Evolutionary conservation across 2,113 vertebrate species (phyloP).

Genomic region (Pongo pygmaeus): DNA sequence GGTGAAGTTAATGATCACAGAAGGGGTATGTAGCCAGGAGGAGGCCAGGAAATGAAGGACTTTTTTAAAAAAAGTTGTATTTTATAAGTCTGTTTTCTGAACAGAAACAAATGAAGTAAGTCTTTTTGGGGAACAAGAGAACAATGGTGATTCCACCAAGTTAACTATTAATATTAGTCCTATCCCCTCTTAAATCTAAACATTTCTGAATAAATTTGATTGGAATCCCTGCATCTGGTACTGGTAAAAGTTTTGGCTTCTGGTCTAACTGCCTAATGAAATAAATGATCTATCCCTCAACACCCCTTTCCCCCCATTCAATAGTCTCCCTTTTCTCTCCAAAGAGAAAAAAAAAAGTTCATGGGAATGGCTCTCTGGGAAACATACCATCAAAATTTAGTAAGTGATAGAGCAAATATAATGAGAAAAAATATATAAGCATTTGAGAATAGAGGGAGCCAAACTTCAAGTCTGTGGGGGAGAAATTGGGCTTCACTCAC

Average conservation of each 20-base stretch:
- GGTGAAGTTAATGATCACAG: not conserved
- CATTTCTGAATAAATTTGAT: not conserved
- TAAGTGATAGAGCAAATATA: not conserved
- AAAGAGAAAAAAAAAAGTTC: not conserved
- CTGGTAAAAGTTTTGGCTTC: not conserved
- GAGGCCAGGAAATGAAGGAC: not conserved
- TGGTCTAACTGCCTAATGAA: not conserved
- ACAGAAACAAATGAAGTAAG: not conserved
- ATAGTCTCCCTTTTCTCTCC: not conserved
- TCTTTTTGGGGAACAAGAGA: not conserved
- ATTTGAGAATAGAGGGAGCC: not conserved
- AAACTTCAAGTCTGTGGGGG: not conserved
- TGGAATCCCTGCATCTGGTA: not conserved
- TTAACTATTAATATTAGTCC: not conserved
- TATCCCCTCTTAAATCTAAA: not conserved
- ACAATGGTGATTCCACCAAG: not conserved
- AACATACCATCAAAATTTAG: not conserved
- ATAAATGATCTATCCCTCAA: not conserved
- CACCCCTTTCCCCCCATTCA: accelerated
- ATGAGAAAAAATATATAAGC: slow-evolving; percentile 17
- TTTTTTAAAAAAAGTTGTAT: not conserved
- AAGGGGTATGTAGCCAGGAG: not conserved
- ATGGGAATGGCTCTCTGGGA: not conserved
- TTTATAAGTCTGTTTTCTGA: not conserved
- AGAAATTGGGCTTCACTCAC: not conserved